A percentile compares a stretch with the other conserved stretches of the same genome.
These are phyloP conservation scores for Chionomys nivalis DNA, from an alignment of 2,113 vertebrate genomes.

Conservation along the genomic window DNA sequence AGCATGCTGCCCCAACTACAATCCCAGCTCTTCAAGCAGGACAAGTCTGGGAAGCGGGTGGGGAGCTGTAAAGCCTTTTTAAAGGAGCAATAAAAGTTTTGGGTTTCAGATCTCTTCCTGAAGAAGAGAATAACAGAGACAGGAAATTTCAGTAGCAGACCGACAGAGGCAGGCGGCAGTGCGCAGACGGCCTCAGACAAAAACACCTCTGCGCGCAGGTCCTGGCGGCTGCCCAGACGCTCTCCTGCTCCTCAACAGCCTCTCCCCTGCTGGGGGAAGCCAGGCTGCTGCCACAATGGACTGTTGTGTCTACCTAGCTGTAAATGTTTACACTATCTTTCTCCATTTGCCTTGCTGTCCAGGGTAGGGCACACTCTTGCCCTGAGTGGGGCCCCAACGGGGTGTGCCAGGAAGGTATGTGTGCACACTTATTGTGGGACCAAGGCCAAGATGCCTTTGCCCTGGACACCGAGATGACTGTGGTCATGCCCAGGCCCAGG, in stretches of 20 bases:
- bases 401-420: not conserved
- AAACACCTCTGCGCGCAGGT: constrained; percentile 84
- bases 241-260: constrained; percentile 81
- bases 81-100: constrained; percentile 91
- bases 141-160: constrained; percentile 90
- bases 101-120: constrained; percentile 89
- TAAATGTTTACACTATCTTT: constrained; percentile 82
- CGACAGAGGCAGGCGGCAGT: constrained; percentile 83
- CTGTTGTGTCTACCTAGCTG: constrained; percentile 86
- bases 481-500: not conserved
- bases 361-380: constrained; percentile 54
- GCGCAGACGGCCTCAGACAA: constrained; percentile 85
- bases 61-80: constrained; percentile 87
- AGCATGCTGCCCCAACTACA: constrained; percentile 78
- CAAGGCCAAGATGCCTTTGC: not conserved
- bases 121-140: constrained; percentile 88
- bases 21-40: constrained; percentile 77
- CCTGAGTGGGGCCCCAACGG: accelerated
- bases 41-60: constrained; percentile 77
- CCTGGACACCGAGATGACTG: not conserved
- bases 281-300: constrained; percentile 72
- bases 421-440: not conserved
- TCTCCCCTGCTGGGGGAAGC: constrained; percentile 76
- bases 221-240: constrained; percentile 81
- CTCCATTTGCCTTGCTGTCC: constrained; percentile 33